Percentiles rank a stretch among this genome's conserved stretches.
Conservation (phyloP, 2,797 vertebrate species). For the Rhabdophis nuchalis region DNA sequence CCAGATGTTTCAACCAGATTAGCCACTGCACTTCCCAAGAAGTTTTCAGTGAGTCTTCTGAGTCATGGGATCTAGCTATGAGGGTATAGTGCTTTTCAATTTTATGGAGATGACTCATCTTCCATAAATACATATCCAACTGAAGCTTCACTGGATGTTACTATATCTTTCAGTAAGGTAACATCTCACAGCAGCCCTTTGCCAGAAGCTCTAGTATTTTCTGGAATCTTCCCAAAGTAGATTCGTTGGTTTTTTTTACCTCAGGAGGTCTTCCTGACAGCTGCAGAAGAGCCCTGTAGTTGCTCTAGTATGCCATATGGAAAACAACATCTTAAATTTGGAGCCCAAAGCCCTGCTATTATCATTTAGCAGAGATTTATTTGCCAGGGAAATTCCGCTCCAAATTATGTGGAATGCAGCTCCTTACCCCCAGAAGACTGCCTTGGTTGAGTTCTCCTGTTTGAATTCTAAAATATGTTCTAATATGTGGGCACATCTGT, state of each 20-base stretch:
- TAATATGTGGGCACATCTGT: slow-evolving; percentile 40
- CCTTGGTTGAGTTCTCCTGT: slow-evolving; percentile 23
- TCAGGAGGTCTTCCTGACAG: not conserved
- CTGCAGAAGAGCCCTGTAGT: not conserved
- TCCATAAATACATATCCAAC: not conserved
- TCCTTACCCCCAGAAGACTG: slow-evolving; percentile 9
- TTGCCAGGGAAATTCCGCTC: not conserved
- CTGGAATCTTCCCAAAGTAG: not conserved
- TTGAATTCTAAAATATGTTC: slow-evolving; percentile 40
- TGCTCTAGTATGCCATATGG: not conserved
- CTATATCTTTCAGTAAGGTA: slow-evolving; percentile 6
- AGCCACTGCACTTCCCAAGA: not conserved
- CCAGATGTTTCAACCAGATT: not conserved
- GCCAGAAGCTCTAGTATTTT: slow-evolving; percentile 15
- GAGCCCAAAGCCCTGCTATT: slow-evolving; percentile 13
- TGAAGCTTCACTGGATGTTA: slow-evolving; percentile 7
- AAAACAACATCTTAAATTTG: not conserved
- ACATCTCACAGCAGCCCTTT: slow-evolving; percentile 12
- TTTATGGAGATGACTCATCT: not conserved
- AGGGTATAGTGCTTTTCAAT: not conserved
- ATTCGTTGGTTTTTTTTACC: not conserved
- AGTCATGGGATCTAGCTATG: not conserved
- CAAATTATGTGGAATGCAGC: not conserved
- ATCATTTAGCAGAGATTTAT: slow-evolving; percentile 31
- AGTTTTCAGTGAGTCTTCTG: not conserved